Conservation (phyloP, 2,113 vertebrate species). For the Orcinus orca region DNA sequence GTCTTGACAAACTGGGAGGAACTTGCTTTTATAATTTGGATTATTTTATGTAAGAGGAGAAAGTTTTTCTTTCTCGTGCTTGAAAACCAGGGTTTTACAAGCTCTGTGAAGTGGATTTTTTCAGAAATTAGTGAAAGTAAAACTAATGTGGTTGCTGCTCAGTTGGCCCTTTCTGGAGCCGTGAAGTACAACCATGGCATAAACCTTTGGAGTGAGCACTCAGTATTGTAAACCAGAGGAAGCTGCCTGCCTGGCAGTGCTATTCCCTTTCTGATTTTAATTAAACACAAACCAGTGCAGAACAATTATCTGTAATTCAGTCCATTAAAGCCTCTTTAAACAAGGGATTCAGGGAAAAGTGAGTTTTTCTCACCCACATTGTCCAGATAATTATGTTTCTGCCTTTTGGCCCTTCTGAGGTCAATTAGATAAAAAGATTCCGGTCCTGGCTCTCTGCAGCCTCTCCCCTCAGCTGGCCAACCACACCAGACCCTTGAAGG, state of each 20-base stretch:
- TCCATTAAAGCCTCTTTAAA: not conserved
- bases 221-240: not conserved
- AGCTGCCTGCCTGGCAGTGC: not conserved
- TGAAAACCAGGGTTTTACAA: not conserved
- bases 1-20: not conserved
- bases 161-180: not conserved
- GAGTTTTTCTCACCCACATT: not conserved
- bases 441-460: not conserved
- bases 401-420: not conserved
- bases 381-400: not conserved
- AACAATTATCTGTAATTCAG: not conserved
- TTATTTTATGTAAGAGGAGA: not conserved
- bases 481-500: not conserved
- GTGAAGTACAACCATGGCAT: not conserved
- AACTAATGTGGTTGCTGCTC: conserved; percentile 1
- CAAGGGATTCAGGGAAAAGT: conserved; percentile 8
- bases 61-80: not conserved
- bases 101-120: conserved; percentile 38
- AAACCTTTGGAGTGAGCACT: not conserved
- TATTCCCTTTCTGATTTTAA: conserved; percentile 27
- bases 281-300: conserved; percentile 5
- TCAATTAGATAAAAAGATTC: not conserved
- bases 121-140: conserved; percentile 41
- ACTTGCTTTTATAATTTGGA: not conserved
- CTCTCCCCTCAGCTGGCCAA: not conserved